Evolutionary conservation across 2,888 invertebrate species (phyloP).

Genomic region (Synanthedon tipuliformis): DNA sequence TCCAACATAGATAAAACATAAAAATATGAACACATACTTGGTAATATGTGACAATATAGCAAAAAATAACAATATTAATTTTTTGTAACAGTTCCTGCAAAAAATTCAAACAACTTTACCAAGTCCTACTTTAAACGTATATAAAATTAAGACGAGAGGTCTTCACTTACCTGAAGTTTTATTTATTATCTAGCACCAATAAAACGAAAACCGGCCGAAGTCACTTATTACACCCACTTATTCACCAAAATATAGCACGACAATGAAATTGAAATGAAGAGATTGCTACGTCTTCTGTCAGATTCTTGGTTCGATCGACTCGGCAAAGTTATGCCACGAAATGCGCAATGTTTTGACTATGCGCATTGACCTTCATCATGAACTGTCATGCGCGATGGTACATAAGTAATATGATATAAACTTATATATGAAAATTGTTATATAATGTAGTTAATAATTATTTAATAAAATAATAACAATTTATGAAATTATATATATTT

Average conservation of each 20-base stretch:
- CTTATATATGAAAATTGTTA: neutral
- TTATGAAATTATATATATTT: too few species aligned
- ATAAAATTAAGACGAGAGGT: too few species aligned
- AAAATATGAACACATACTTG: too few species aligned
- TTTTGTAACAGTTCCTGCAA: too few species aligned
- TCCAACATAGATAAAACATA: too few species aligned
- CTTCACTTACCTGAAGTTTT: constrained; percentile 44
- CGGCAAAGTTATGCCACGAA: constrained; percentile 49
- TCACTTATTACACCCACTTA: constrained; percentile 51
- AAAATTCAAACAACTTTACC: too few species aligned
- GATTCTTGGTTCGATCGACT: constrained; percentile 39
- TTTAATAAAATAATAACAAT: too few species aligned
- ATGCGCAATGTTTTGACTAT: constrained; percentile 70
- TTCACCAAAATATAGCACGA: constrained; percentile 61
- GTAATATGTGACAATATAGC: too few species aligned
- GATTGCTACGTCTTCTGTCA: constrained; percentile 23
- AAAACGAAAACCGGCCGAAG: constrained; percentile 36
- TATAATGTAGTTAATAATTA: too few species aligned
- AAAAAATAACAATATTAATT: too few species aligned
- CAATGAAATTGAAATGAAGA: constrained; percentile 27
- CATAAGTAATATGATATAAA: neutral
- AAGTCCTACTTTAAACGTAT: too few species aligned
- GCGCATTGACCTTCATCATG: constrained; percentile 53
- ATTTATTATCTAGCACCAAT: constrained; percentile 34
- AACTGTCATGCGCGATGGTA: constrained; percentile 52